Percentiles rank a stretch among this genome's conserved stretches.
Evolutionary conservation across 2,888 invertebrate species (phyloP).

Genomic region (Sesia bembeciformis): DNA sequence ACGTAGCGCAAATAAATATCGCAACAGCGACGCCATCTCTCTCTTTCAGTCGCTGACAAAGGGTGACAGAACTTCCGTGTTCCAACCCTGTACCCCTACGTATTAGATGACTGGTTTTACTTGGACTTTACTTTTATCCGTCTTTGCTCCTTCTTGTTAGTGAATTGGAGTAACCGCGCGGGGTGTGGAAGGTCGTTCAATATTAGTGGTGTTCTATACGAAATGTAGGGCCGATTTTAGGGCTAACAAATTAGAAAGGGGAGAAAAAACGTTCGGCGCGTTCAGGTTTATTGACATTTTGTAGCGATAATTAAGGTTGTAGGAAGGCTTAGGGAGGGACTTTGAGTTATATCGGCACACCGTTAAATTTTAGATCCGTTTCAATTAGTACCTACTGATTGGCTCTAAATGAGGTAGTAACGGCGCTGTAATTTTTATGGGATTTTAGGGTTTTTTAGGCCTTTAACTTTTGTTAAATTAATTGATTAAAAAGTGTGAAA

Average conservation of each 20-base stretch:
- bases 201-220: slow-evolving; percentile 18
- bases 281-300: slow-evolving; percentile 68
- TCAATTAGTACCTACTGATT: slow-evolving; percentile 38
- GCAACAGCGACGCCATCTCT: slow-evolving; percentile 31
- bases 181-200: slow-evolving; percentile 14
- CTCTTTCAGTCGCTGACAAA: slow-evolving; percentile 29
- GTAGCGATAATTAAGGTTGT: slow-evolving; percentile 53
- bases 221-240: slow-evolving; percentile 56
- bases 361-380: slow-evolving; percentile 54
- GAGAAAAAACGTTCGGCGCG: slow-evolving; percentile 55
- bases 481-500: too few relatives aligned
- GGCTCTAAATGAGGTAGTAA: slow-evolving; percentile 27
- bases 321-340: slow-evolving; percentile 48
- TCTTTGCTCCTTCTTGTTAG: slow-evolving; percentile 8
- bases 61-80: slow-evolving; percentile 44
- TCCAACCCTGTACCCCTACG: slow-evolving; percentile 57
- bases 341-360: slow-evolving; percentile 44
- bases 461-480: slow-evolving; percentile 11
- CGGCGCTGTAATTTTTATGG: slow-evolving; percentile 20
- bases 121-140: slow-evolving; percentile 17
- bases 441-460: slow-evolving; percentile 15
- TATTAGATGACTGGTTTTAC: slow-evolving; percentile 27
- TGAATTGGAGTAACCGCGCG: slow-evolving; percentile 2
- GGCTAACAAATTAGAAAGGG: slow-evolving; percentile 67
- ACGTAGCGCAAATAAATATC: slow-evolving; percentile 31